phyloP scores from a whole-genome alignment of 2,888 invertebrate genomes.

The Crossocerus cetratus region DNA sequence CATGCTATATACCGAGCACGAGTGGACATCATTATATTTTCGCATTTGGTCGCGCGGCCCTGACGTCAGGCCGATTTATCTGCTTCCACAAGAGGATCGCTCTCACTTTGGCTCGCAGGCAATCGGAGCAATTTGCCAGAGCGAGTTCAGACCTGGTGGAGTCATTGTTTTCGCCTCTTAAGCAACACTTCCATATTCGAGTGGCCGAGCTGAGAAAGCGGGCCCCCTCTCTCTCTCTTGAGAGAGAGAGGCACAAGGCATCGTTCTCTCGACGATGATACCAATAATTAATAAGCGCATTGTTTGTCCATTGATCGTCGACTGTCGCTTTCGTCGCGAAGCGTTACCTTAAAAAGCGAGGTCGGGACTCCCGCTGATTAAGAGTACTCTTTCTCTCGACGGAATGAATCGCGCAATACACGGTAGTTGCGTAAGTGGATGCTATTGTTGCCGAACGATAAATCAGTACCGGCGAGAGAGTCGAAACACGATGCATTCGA shows the following conservation, averaged over 20 bases:
- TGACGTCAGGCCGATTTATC: slow-evolving; percentile 42
- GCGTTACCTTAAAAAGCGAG: not conserved
- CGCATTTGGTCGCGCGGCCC: slow-evolving; percentile 13
- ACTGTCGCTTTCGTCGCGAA: slow-evolving; percentile 19
- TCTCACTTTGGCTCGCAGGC: slow-evolving; percentile 16
- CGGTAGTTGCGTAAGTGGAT: slow-evolving; percentile 39
- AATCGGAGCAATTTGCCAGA: slow-evolving; percentile 40
- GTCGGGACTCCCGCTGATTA: slow-evolving; percentile 27
- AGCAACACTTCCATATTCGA: slow-evolving; percentile 2
- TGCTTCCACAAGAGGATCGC: slow-evolving; percentile 18
- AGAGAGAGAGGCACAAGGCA: not conserved
- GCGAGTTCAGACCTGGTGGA: slow-evolving; percentile 12
- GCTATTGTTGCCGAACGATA: slow-evolving; percentile 40
- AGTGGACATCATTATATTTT: slow-evolving; percentile 18
- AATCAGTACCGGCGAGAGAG: slow-evolving; percentile 39
- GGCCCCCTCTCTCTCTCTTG: not conserved
- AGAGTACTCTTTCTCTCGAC: slow-evolving; percentile 24
- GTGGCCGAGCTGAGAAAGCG: slow-evolving; percentile 15
- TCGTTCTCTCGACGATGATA: slow-evolving; percentile 31
- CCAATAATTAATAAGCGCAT: slow-evolving; percentile 46
- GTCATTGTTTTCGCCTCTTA: slow-evolving; percentile 4
- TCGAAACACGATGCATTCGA: not conserved
- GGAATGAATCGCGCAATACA: slow-evolving; percentile 38
- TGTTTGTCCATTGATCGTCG: slow-evolving; percentile 5
- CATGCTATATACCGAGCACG: slow-evolving; percentile 17